Conservation (phyloP, 2,797 vertebrate species). For the Amblyopsis hoosieri region DNA sequence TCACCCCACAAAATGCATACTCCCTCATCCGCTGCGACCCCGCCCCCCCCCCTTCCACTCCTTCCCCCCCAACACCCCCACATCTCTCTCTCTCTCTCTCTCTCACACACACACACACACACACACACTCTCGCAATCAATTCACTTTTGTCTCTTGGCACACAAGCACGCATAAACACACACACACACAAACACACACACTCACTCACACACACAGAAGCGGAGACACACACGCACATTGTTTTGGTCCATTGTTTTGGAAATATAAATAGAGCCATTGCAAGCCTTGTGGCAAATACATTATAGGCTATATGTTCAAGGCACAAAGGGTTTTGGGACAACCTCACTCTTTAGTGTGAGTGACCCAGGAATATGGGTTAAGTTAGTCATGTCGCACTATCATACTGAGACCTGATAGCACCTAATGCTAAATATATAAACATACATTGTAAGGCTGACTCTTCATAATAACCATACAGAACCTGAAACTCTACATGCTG, state of each 20-base stretch:
- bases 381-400: background rate
- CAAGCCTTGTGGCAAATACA: no score
- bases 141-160: slow-evolving; percentile 54
- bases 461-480: no score
- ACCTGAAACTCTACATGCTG: no score
- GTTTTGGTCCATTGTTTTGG: slow-evolving; percentile 26
- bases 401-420: background rate
- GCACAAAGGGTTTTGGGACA: no score
- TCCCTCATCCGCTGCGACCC: slow-evolving; percentile 10
- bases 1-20: slow-evolving; percentile 52
- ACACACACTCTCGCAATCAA: slow-evolving; percentile 59
- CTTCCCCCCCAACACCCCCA: slow-evolving; percentile 1
- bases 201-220: slow-evolving; percentile 59
- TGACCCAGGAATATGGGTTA: background rate
- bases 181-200: slow-evolving; percentile 42
- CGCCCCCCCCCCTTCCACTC: slow-evolving; percentile 15
- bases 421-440: background rate
- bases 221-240: slow-evolving; percentile 33
- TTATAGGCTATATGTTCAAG: no score
- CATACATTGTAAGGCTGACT: slow-evolving; percentile 1
- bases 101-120: slow-evolving; percentile 33
- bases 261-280: no score
- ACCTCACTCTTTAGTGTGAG: background rate
- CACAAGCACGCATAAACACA: slow-evolving; percentile 53
- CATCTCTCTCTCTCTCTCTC: slow-evolving; percentile 23